These are phyloP conservation scores for Cydia amplana DNA, from an alignment of 1,140 invertebrate species.

Conservation along the genomic window DNA sequence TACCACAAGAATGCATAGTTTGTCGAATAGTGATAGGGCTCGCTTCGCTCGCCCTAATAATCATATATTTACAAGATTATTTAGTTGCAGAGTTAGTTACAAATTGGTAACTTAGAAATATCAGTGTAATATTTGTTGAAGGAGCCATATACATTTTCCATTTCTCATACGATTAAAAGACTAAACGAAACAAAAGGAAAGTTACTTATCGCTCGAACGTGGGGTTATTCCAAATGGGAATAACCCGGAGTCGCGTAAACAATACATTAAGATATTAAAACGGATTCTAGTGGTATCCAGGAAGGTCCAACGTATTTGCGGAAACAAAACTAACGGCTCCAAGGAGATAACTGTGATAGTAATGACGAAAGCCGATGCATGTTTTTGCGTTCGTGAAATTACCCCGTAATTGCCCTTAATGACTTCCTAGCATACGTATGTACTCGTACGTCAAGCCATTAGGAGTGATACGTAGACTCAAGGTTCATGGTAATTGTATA, in stretches of 20 bases:
- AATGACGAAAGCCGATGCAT: slow-evolving; percentile 32
- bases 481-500: slow-evolving; percentile 39
- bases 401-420: slow-evolving; percentile 52
- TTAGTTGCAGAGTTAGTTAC: not conserved
- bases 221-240: not conserved
- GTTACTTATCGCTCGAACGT: not conserved
- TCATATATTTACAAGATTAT: no score
- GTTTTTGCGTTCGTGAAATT: slow-evolving; percentile 55
- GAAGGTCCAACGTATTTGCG: not conserved
- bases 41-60: no score
- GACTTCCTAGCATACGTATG: slow-evolving; percentile 52
- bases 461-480: slow-evolving; percentile 36
- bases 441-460: slow-evolving; percentile 36
- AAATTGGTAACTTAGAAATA: no score
- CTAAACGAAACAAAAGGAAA: not conserved
- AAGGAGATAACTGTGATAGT: slow-evolving; percentile 36
- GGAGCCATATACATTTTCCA: not conserved
- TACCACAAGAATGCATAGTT: no score
- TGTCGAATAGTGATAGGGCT: no score
- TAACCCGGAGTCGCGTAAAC: not conserved
- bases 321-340: slow-evolving; percentile 26
- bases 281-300: not conserved
- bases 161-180: not conserved
- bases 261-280: not conserved
- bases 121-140: not conserved